Base-by-base conservation (phyloP, 1,140 invertebrate genomes). In the Procambarus clarkii region DNA sequence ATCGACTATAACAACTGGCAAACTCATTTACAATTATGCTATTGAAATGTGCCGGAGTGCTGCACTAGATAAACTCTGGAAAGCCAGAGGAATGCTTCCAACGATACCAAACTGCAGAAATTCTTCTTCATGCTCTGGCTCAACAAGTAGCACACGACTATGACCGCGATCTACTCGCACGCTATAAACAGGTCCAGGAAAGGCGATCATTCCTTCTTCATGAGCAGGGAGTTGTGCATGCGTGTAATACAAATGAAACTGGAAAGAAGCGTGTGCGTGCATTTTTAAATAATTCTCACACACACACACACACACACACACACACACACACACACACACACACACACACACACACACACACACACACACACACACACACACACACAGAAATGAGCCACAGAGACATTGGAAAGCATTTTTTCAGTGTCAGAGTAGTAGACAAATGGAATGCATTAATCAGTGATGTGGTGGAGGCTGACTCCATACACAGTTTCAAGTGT, bases 21-120 rank as follows among this genome's bases (percentile, higher is more conserved):
- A 98, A 94, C 97, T 99, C 92, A 96, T 99, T 18, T 99, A 99
- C 94, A 97, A 98, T 94, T 97, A 99, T 95, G 98, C 98, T 83
- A 98, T 99, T 93, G 97, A 99, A 95, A 97, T 99, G 69, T 74
- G 98, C 95, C 98, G 99, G 95, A 97, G 97, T 87, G 99, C 99
- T 93, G 99, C 99, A 50, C 95, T 99, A 92, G 98, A 99, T 94
- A 99, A 99, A 95, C 94, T 99, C 86, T 94, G 98, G 98, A 64
- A 98, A 99, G 94, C 97, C 98, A 83, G 97, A 98, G 93, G 98
- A 98, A 94, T 99, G 98, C 95, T 98, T 99, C 94, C 97, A 97
- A 93, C 96, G 98, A 86, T 99, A 99, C 95, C 98, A 99, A 94
- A 99, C 98, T 24, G 99, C 99, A 92, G 99, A 99, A 94, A 99